These are phyloP conservation scores for Boloria euphrosyne DNA, from an alignment of 2,888 invertebrate genomes.

Conservation along the genomic window DNA sequence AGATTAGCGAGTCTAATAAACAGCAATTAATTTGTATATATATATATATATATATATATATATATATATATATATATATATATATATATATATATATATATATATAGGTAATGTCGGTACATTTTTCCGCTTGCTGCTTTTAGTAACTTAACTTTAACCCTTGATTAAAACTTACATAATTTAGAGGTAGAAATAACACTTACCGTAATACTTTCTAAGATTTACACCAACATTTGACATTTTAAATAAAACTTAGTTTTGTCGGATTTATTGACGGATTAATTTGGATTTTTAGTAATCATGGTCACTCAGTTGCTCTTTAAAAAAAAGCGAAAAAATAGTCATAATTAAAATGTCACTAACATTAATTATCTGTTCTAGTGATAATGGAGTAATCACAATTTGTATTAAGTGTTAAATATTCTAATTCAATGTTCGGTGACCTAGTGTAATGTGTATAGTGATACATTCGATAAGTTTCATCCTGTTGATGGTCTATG, in stretches of 20 bases:
- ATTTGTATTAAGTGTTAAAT: slow-evolving; percentile 74
- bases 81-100: no score
- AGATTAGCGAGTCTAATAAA: no score
- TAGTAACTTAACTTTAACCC: slow-evolving; percentile 42
- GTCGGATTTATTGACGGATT: slow-evolving; percentile 24
- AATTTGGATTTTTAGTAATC: no score
- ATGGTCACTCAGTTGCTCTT: no score
- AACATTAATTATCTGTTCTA: slow-evolving; percentile 51
- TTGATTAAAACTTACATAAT: slow-evolving; percentile 39
- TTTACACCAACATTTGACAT: no score
- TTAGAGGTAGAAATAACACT: slow-evolving; percentile 35
- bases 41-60: no score
- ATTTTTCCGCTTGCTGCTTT: slow-evolving; percentile 3
- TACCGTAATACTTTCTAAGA: no score
- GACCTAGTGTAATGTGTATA: slow-evolving; percentile 53
- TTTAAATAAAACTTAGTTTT: no score
- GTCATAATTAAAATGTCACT: no score
- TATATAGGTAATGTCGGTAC: slow-evolving; percentile 10
- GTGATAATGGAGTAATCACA: slow-evolving; percentile 60
- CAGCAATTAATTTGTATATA: no score
- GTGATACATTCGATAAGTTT: slow-evolving; percentile 18
- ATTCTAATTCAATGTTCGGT: slow-evolving; percentile 69
- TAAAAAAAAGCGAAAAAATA: no score
- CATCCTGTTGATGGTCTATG: slow-evolving; percentile 12
- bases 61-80: no score